Evolutionary conservation across 2,888 invertebrate genomes (phyloP).

Genomic region (Dicranocentrus wangi): DNA sequence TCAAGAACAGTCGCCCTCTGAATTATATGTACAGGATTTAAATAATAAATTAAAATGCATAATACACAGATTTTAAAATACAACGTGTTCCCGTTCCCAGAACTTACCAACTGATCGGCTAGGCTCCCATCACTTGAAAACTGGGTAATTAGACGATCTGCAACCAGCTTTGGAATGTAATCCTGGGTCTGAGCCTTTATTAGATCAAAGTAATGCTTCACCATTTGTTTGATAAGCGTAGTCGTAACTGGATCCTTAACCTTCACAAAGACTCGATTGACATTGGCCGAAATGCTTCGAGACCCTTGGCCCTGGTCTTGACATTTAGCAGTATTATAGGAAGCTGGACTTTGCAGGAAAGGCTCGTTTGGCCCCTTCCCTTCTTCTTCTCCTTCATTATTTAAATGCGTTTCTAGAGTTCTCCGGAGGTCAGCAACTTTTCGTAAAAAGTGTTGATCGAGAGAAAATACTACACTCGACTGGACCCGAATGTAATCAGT

Average conservation of each 20-base stretch:
- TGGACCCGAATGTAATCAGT: constrained; percentile 52
- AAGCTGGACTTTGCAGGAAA: not conserved
- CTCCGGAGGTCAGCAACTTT: not conserved
- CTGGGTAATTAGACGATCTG: constrained; percentile 35
- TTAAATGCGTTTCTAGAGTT: constrained; percentile 21
- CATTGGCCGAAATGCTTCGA: not conserved
- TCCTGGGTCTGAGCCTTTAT: constrained; percentile 40
- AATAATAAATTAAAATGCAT: not conserved
- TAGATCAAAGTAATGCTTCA: constrained; percentile 27
- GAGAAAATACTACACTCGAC: constrained; percentile 32
- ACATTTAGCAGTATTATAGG: too few species aligned
- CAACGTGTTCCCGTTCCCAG: too few species aligned
- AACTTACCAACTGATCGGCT: constrained; percentile 25
- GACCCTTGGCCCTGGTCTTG: too few species aligned
- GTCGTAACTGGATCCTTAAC: constrained; percentile 1
- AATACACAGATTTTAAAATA: not conserved
- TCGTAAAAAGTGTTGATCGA: constrained; percentile 3
- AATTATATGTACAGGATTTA: not conserved
- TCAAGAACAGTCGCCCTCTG: not conserved
- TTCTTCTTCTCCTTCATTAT: not conserved
- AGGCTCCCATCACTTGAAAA: constrained; percentile 28
- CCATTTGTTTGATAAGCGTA: constrained; percentile 36
- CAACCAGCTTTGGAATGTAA: constrained; percentile 43
- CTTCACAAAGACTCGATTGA: not conserved
- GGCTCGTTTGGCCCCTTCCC: not conserved